These are phyloP conservation scores for Dipodomys ordii DNA, from an alignment of 2,113 vertebrate genomes.

Conservation along the genomic window DNA sequence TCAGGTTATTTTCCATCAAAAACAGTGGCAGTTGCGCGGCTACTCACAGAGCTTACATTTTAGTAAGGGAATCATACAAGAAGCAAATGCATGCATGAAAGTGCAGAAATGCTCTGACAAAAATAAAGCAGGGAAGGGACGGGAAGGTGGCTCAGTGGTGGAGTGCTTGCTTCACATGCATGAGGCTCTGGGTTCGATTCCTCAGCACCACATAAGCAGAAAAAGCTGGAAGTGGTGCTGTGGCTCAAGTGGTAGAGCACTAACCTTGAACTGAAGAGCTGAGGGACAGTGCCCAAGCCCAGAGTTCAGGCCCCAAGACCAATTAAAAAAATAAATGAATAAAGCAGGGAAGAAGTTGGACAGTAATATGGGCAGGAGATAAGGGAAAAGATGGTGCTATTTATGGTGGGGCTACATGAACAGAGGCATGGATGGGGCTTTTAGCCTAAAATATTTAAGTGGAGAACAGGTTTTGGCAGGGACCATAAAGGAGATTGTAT, in stretches of 20 bases:
- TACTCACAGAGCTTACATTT: not conserved
- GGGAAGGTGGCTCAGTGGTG: too few species aligned
- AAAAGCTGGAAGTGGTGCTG: too few species aligned
- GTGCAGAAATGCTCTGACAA: not conserved
- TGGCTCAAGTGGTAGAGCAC: too few species aligned
- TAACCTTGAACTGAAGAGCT: too few species aligned
- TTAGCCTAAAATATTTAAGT: not conserved
- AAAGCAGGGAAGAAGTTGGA: not conserved
- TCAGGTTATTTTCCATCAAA: too few species aligned
- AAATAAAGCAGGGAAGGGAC: not conserved
- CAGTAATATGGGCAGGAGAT: not conserved
- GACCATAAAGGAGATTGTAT: too few species aligned
- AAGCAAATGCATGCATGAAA: not conserved
- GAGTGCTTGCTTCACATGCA: too few species aligned
- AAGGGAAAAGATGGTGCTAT: accelerated
- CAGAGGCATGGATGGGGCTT: not conserved
- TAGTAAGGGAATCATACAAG: not conserved
- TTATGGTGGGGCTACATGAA: not conserved
- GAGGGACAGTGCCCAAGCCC: too few species aligned
- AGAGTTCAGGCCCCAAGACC: too few species aligned
- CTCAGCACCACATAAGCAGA: too few species aligned
- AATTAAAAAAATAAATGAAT: too few species aligned
- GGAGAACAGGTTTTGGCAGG: not conserved
- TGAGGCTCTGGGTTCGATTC: too few species aligned
- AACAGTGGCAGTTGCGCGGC: not conserved